A percentile compares a stretch with the other conserved stretches of the same genome.
Evolutionary conservation across 2,797 vertebrate genomes (phyloP).

Genomic region (Falco berigora): DNA sequence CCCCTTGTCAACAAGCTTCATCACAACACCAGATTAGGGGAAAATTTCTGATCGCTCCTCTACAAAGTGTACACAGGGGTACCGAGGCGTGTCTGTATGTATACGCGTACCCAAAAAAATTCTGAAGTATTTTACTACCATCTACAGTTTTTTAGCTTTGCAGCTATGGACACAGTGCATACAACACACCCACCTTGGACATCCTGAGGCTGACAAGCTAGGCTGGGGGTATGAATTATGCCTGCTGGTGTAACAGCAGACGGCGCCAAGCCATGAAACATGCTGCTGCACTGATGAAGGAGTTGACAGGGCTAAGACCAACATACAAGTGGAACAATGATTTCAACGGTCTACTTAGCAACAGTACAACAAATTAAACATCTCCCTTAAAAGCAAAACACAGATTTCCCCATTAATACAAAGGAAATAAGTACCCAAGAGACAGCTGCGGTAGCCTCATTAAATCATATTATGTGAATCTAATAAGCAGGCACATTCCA

Average conservation of each 20-base stretch:
- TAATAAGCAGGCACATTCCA: neutral
- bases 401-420: neutral
- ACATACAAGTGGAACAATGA: neutral
- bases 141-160: neutral
- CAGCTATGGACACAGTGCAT: neutral
- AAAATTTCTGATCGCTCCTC: neutral
- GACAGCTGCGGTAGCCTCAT: neutral
- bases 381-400: neutral
- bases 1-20: neutral
- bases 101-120: too few species aligned
- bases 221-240: neutral
- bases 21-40: neutral
- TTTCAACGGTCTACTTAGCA: neutral
- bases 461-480: neutral
- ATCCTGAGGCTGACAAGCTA: neutral
- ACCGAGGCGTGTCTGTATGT: accelerated
- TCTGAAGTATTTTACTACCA: neutral
- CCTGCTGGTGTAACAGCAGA: neutral
- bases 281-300: too few species aligned
- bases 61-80: accelerated
- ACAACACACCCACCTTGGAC: neutral
- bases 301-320: neutral
- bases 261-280: neutral
- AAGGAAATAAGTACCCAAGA: neutral
- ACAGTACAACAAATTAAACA: neutral